A percentile compares a stretch with the other conserved stretches of the same genome.
Conservation (phyloP, 2,797 vertebrate species). For the Melanitta fusca region DNA sequence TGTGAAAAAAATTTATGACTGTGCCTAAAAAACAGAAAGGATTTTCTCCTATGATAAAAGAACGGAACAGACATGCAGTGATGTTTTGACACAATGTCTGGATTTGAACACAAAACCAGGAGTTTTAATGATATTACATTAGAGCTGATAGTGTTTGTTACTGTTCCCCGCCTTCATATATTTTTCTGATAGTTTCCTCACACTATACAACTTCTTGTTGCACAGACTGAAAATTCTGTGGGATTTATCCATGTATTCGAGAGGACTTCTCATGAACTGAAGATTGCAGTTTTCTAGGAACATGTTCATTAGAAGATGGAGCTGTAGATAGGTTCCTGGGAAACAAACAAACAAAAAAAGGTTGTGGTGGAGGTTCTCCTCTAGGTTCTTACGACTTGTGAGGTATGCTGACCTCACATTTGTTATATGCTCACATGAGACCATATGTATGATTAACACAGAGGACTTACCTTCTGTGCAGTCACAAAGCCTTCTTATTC, state of each 20-base stretch:
- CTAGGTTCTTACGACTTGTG: background rate
- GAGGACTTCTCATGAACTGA: background rate
- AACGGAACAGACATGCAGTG: fast-evolving
- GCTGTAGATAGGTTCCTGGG: background rate
- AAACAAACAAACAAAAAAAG: background rate
- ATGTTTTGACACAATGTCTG: background rate
- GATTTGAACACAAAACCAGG: background rate
- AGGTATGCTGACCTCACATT: background rate
- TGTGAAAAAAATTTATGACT: background rate
- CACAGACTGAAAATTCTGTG: background rate
- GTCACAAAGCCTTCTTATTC: background rate
- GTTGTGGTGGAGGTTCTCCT: background rate
- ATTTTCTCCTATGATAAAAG: background rate
- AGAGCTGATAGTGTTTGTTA: background rate
- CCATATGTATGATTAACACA: background rate
- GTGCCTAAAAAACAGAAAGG: background rate
- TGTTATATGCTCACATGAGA: too few species aligned
- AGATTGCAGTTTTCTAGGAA: background rate
- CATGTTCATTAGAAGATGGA: background rate
- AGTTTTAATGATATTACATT: background rate
- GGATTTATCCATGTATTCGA: background rate
- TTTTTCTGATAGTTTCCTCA: background rate
- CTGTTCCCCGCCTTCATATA: background rate
- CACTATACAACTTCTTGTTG: background rate
- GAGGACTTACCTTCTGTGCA: background rate